Base-by-base conservation (phyloP, 1,140 invertebrate genomes). In the Drosophila nigromelanica region DNA sequence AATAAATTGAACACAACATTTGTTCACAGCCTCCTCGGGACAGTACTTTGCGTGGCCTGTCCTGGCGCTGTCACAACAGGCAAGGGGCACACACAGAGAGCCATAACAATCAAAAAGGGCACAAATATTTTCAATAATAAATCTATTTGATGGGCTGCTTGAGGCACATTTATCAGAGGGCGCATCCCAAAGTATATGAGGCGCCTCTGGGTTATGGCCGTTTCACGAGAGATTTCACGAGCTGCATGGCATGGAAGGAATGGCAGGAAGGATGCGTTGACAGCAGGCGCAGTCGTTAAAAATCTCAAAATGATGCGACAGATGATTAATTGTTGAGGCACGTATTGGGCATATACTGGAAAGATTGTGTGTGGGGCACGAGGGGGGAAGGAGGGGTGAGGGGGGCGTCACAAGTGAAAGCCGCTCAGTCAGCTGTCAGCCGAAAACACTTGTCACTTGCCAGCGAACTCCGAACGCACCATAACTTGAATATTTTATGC, bases 101-200 rank as follows among this genome's bases (percentile, higher is more conserved):
- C 55, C 73, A 76, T 76, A 81, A 67, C 81, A 86, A 82, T 80
- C 73, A 78, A 73, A 27, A 63, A 56, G 63, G 54, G 72, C 82
- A 81, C 75, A 83, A 90, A 90, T 86, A 86, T 86, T 90, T 90
- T 86, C 80, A 90, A 90, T 90, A 90, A 90, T 90, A 90, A 90
- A 90, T 90, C 86, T 86, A 90, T 86, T 90, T 90, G 78, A 90
- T 90, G 81, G 81, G 56, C 67, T 54, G 40, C 50, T 59, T 47
- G 15, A 47, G 42, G 47, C 48, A 60, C 62, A 90, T 90, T 86
- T 87, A 82, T 80, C 78, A 82, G 71, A 35, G 33, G 52, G 47
- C 66, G 48, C 63, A 76, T 72, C 59, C 66, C 54, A 75, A 2
- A 52, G 62, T 78, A 71, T 66, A 75, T 58, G 61, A 47, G 55